Base-by-base conservation (phyloP, 2,113 vertebrate species). In the Mixornis gularis region DNA sequence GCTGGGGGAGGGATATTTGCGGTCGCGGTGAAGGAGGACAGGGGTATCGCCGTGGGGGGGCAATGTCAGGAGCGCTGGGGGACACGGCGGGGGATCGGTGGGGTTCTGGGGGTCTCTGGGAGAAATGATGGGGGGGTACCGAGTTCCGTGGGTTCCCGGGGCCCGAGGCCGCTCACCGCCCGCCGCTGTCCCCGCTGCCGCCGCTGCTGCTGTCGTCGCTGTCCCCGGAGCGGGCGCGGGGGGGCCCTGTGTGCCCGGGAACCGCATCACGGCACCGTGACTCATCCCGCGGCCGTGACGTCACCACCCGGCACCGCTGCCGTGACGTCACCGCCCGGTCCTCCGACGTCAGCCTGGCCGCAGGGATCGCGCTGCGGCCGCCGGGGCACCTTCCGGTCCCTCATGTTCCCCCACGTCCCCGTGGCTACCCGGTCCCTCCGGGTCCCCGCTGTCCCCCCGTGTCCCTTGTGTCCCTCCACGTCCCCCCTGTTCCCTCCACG, bases 261-360 rank as follows among this genome's bases (percentile, higher is more conserved):
- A 26, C 90, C 58, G 90, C 85, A 92, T 79, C 85, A 58, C 60
- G n/a, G 73, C 79, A 68, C 66, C 66, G 85, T 88, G 90, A 92
- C 85, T 92, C 90, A 92, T 79, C 65, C 46, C 65, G 46, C 59
- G 29, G 60, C 81, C 74, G 58, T 32, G 64, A 77, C 90, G 71
- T 82, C 89, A 91, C 34, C 62, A 2, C 36, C 70, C 27, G 51
- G 48, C 59, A 79, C n/a, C 16, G 53, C 44, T 10, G 58, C 81
- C 81, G 38, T 36, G 70, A 77, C 78, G 64, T 65, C 79, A 84
- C 41, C 62, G 21, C 70, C 26, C 40, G 56, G 25, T 68, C n/a
- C 56, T 13, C 56, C n/a, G 20, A 70, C 83, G 77, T 91, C 70
- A 82, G 36, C 69, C 9, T 25, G 10, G 21, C 40, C 15, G 30